Evolutionary conservation across 2,797 vertebrate genomes (phyloP), one percentile per base, ranked within the genome.

Genomic region (Ibycter americanus): DNA sequence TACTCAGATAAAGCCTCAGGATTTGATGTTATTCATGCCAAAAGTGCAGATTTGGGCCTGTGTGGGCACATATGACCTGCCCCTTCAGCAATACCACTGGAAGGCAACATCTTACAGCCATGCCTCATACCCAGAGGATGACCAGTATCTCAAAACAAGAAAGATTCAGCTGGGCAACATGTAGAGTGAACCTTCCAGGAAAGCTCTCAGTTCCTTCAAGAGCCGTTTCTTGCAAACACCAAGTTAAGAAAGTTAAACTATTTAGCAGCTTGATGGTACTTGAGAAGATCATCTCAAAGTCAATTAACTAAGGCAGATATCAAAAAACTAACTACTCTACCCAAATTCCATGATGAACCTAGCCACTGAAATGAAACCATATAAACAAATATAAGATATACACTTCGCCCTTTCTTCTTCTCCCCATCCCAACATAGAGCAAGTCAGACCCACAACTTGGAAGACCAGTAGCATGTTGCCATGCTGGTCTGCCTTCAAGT

Each of bases 381-480:
- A 59, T 13, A 26, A 36, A 49, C 19, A 83, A 59, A 11, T 22
- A 1, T 0, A 16, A 52, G 12, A 70, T 1, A 65, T 11, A 66
- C 16, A 26, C 4, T 59, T 26, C 8, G 16, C 14, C 38, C 38
- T 77, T 77, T 63, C 21, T 42, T 42, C n/a, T 44, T n/a, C 27
- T 68, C n/a, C 32, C 18, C 56, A 61, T 25, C 31, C 47, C 72
- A 52, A 15, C 18, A 16, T 3, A 12, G 15, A 85, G 79, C 34
- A 55, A 52, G 58, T 22, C 58, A 47, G 88, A 34, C 18, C 7
- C 62, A 38, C 40, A 65, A 21, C 40, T 1, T 29, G 52, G 32
- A 61, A n/a, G 46, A 59, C 19, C 63, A 83, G n/a, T 5, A 63
- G 51, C 29, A 9, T 6, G 8, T 23, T 3, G 2, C 0, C 0